Percentiles rank a stretch among this genome's conserved stretches.
Evolutionary conservation across 2,113 vertebrate genomes (phyloP).

Genomic region (Tychaedon coryphoeus): DNA sequence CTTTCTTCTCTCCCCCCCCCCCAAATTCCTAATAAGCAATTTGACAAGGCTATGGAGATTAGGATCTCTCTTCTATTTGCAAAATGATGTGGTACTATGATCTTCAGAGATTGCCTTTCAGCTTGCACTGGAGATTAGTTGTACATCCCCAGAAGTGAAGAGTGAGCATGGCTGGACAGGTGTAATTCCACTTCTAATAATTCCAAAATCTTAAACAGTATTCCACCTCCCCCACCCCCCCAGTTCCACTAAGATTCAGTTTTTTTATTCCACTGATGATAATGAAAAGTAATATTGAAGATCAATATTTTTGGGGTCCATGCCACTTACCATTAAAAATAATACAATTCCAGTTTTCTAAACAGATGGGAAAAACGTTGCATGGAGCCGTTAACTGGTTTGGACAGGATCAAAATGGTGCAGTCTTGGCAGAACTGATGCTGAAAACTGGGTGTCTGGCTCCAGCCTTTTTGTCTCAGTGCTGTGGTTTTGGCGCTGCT

Average conservation of each 20-base stretch:
- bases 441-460: neutral
- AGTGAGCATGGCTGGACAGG: neutral
- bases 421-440: neutral
- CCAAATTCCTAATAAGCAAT: neutral
- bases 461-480: neutral
- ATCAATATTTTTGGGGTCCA: neutral
- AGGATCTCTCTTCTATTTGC: neutral
- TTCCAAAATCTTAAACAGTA: neutral
- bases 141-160: neutral
- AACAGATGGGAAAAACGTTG: neutral
- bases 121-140: neutral
- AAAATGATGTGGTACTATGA: neutral
- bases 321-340: neutral
- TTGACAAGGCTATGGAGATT: neutral
- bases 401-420: neutral
- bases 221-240: neutral
- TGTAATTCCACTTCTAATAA: neutral
- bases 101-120: neutral
- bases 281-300: neutral
- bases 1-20: fast-evolving
- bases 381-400: neutral
- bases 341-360: neutral
- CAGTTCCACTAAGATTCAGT: neutral
- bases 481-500: neutral
- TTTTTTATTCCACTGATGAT: neutral